phyloP scores from a whole-genome alignment of 2,113 vertebrate genomes.

The Circaetus gallicus region DNA sequence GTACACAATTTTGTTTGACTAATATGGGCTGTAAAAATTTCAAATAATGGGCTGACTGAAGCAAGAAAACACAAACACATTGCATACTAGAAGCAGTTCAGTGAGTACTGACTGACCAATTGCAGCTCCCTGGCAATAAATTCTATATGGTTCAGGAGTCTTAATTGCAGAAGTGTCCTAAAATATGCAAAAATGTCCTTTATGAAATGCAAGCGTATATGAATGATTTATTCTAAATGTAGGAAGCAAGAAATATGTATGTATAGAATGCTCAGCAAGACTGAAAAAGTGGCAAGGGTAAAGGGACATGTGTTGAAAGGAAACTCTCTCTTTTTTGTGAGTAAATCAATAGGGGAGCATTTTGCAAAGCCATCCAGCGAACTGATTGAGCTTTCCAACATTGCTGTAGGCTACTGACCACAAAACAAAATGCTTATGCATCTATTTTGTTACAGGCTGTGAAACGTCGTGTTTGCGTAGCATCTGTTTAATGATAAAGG shows the following conservation, averaged over 20 bases:
- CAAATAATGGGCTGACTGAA: neutral
- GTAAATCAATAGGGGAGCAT: neutral
- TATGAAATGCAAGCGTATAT: neutral
- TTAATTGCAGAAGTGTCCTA: neutral
- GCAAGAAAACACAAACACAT: neutral
- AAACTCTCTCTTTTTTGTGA: neutral
- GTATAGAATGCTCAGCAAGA: neutral
- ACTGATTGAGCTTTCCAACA: neutral
- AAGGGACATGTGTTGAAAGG: neutral
- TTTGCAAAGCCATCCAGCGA: neutral
- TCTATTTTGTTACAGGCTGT: neutral
- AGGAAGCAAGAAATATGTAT: neutral
- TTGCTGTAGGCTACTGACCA: neutral
- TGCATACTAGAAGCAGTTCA: neutral
- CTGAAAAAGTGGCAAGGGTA: neutral
- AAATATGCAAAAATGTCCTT: constrained; percentile 3
- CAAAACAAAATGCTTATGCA: neutral
- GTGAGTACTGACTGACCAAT: neutral
- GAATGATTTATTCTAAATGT: neutral
- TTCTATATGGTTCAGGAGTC: neutral
- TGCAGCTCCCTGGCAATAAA: neutral
- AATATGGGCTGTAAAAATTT: neutral
- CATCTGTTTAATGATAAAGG: neutral
- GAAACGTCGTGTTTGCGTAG: neutral
- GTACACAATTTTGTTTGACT: neutral